These are phyloP conservation scores for Aphelinus atriplicis DNA, from an alignment of 1,140 invertebrate species.

Conservation along the genomic window DNA sequence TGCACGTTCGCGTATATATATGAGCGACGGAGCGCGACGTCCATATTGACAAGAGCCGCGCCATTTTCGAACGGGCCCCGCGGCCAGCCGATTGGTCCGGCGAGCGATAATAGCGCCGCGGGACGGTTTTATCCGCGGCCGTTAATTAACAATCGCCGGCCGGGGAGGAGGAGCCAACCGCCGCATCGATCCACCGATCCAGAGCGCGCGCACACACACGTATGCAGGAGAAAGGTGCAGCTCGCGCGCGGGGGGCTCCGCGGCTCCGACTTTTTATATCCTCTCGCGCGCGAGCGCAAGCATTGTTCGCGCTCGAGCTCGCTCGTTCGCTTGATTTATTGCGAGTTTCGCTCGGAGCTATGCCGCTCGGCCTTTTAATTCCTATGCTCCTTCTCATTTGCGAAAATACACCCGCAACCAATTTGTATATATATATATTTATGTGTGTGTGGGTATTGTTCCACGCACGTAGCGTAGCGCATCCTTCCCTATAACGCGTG, in stretches of 20 bases:
- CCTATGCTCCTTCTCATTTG: not conserved
- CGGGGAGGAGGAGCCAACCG: constrained; percentile 30
- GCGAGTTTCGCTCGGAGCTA: not conserved
- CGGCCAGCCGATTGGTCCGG: constrained; percentile 43
- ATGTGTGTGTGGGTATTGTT: too few species aligned
- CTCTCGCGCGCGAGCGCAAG: not conserved
- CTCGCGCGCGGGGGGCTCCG: not conserved
- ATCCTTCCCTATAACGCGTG: too few species aligned
- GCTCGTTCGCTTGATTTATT: constrained; percentile 2
- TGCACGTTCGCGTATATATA: constrained; percentile 43
- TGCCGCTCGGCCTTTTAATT: not conserved
- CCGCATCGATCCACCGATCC: too few species aligned
- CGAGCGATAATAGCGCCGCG: constrained; percentile 48
- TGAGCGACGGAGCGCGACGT: constrained; percentile 19
- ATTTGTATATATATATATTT: too few species aligned
- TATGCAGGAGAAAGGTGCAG: not conserved
- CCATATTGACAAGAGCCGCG: constrained; percentile 27
- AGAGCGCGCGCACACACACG: too few species aligned
- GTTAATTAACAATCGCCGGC: constrained; percentile 44
- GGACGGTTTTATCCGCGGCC: constrained; percentile 47
- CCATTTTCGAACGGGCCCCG: constrained; percentile 23
- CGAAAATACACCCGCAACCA: too few species aligned
- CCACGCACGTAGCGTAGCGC: too few species aligned
- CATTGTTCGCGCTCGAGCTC: constrained; percentile 1
- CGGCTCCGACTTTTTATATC: not conserved